Evolutionary conservation across 35 echinoderm and acorn worm species (phyloP).

Genomic region (Chiridota heheva): DNA sequence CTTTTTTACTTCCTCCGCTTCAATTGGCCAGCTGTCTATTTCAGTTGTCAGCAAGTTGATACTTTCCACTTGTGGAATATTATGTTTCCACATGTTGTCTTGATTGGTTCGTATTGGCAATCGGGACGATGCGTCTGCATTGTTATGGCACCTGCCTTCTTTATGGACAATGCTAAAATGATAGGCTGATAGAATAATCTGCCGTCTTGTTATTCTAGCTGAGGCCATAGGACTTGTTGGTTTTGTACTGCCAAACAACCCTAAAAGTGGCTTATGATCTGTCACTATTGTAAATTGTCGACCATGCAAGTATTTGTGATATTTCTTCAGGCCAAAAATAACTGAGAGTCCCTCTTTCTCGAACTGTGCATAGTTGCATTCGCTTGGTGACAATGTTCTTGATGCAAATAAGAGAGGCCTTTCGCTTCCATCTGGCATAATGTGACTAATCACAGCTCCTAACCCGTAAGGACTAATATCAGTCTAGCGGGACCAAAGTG

Average conservation of each 20-base stretch:
- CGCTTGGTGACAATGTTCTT: constrained; percentile 31
- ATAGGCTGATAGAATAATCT: constrained; percentile 55
- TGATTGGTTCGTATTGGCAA: constrained; percentile 17
- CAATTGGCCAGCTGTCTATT: constrained; percentile 1
- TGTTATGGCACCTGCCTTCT: constrained; percentile 23
- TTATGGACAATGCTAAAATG: constrained; percentile 38
- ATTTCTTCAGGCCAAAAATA: constrained; percentile 68
- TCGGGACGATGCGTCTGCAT: constrained; percentile 50
- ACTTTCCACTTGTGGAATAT: neutral
- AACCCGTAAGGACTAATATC: constrained; percentile 69
- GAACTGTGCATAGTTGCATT: constrained; percentile 67
- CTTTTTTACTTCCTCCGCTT: constrained; percentile 1
- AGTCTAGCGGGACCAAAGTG: constrained; percentile 42
- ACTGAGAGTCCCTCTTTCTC: constrained; percentile 59
- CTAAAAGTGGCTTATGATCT: constrained; percentile 64
- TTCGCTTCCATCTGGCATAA: constrained; percentile 31
- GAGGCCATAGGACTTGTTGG: constrained; percentile 58
- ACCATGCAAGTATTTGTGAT: constrained; percentile 60
- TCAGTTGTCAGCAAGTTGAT: constrained; percentile 38
- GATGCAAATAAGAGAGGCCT: constrained; percentile 50
- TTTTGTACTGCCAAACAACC: constrained; percentile 39
- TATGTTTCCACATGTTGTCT: neutral
- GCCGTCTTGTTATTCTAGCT: constrained; percentile 55
- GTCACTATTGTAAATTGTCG: constrained; percentile 58
- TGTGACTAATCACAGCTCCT: constrained; percentile 58